Evolutionary conservation across 2,888 invertebrate genomes (phyloP).

Genomic region (Tiphia femorata): DNA sequence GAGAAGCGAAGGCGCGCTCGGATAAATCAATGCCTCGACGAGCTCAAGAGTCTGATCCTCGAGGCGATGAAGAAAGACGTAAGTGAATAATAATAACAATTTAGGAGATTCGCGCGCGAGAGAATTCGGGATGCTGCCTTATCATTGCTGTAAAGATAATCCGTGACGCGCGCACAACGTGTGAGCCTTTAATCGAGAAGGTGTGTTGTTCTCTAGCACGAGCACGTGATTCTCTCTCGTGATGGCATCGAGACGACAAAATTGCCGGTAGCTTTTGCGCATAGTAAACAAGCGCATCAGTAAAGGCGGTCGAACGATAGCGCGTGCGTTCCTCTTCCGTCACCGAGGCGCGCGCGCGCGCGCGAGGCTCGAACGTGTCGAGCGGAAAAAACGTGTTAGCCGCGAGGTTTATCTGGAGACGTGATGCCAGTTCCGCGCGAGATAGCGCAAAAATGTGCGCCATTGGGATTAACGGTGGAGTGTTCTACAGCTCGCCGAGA

Average conservation of each 20-base stretch:
- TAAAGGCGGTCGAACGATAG: constrained; percentile 21
- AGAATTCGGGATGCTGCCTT: not conserved
- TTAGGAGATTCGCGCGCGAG: not conserved
- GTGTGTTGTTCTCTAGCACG: not conserved
- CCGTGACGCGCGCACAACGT: not conserved
- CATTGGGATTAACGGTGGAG: no score
- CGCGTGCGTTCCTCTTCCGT: not conserved
- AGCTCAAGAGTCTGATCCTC: constrained; percentile 86
- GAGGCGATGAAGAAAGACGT: constrained; percentile 92
- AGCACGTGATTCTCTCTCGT: not conserved
- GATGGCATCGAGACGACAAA: constrained; percentile 1
- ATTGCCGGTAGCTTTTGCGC: no score
- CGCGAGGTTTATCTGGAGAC: constrained; percentile 37
- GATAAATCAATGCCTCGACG: constrained; percentile 90
- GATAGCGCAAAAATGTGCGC: constrained; percentile 40
- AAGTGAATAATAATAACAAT: no score
- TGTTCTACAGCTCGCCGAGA: no score
- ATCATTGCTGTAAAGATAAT: not conserved
- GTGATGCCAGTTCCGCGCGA: constrained; percentile 28
- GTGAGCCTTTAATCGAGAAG: not conserved
- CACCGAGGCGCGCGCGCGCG: no score
- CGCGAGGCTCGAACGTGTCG: constrained; percentile 28
- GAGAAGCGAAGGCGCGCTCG: constrained; percentile 90
- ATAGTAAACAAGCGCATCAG: constrained; percentile 26
- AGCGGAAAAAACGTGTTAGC: constrained; percentile 36